phyloP scores from a whole-genome alignment of 2,888 invertebrate species.

The Epinotia demarniana region DNA sequence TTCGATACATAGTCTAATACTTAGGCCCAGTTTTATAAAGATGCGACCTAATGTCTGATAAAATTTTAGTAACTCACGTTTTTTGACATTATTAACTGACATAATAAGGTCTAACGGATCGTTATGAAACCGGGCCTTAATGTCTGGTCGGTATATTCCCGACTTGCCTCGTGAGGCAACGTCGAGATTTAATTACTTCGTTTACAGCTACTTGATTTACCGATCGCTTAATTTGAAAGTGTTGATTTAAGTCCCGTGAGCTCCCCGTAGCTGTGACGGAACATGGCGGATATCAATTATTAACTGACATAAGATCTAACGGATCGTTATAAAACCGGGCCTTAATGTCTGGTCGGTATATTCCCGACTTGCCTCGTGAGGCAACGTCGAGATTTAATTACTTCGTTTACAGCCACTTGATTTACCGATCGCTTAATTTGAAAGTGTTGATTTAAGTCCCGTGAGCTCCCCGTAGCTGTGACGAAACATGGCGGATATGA shows the following conservation, averaged over 20 bases:
- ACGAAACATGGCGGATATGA: conserved; percentile 45
- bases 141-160: conserved; percentile 17
- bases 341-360: background rate
- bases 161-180: conserved; percentile 56
- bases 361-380: conserved; percentile 52
- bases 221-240: conserved; percentile 71
- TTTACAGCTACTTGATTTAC: conserved; percentile 71
- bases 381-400: conserved; percentile 70
- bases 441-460: conserved; percentile 74
- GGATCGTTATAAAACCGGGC: too few relatives aligned
- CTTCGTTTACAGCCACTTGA: conserved; percentile 68
- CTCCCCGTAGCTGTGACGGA: conserved; percentile 56
- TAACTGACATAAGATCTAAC: too few relatives aligned
- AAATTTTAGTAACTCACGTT: too few relatives aligned
- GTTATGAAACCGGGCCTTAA: too few relatives aligned
- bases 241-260: conserved; percentile 70
- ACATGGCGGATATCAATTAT: too few relatives aligned
- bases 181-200: conserved; percentile 71
- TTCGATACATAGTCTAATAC: too few relatives aligned
- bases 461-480: conserved; percentile 56
- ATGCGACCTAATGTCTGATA: too few relatives aligned
- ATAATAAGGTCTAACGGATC: too few relatives aligned
- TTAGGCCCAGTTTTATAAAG: too few relatives aligned
- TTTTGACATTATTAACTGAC: too few relatives aligned
- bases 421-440: conserved; percentile 73